phyloP scores from a whole-genome alignment of 2,113 vertebrate species.

The Oncorhynchus keta region DNA sequence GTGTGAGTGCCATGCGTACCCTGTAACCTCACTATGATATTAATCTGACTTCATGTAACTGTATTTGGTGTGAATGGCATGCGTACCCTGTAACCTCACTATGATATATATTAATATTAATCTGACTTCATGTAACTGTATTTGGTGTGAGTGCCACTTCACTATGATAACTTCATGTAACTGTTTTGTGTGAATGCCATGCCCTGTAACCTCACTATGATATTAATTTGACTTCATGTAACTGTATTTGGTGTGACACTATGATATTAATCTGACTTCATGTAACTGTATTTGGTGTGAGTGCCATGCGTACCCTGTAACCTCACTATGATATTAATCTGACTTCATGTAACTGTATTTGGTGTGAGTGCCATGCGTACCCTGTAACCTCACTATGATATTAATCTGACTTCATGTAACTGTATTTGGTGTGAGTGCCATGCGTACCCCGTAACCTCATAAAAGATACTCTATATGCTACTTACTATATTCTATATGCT shows the following conservation, averaged over 20 bases:
- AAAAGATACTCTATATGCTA: neutral
- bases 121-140: too few species aligned
- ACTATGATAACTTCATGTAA: neutral
- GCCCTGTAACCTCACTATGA: neutral
- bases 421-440: neutral
- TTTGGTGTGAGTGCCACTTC: neutral
- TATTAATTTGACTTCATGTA: too few species aligned
- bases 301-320: neutral
- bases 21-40: neutral
- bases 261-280: too few species aligned
- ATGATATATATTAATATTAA: too few species aligned
- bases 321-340: too few species aligned
- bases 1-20: neutral
- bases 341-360: too few species aligned
- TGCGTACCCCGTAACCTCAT: neutral
- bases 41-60: too few species aligned
- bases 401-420: too few species aligned
- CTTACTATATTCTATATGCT: conserved; percentile 1
- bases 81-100: neutral
- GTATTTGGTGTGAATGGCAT: neutral
- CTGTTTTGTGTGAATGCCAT: neutral
- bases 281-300: too few species aligned
- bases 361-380: too few species aligned
- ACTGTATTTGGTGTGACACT: neutral
- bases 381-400: too few species aligned